Conservation (phyloP, 2,113 vertebrate species). For the Ursus arctos region DNA sequence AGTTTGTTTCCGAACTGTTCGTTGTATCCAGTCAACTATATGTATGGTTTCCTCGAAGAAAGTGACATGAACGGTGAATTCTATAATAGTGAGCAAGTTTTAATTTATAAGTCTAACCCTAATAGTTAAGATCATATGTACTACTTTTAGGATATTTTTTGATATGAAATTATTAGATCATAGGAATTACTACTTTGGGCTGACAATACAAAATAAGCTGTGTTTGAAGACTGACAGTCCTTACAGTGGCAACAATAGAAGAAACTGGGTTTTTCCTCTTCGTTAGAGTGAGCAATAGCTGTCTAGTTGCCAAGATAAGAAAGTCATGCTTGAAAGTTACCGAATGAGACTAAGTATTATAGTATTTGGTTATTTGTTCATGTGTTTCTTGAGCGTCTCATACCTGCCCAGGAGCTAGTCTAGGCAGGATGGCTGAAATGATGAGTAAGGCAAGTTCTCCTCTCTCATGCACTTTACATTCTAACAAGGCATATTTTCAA, state of each 20-base stretch:
- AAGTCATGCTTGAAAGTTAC: not conserved
- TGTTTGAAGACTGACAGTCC: not conserved
- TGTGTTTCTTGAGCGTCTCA: not conserved
- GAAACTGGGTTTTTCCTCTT: not conserved
- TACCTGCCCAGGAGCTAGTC: not conserved
- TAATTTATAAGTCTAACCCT: not conserved
- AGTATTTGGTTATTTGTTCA: not conserved
- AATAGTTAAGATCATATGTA: not conserved
- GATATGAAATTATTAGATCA: not conserved
- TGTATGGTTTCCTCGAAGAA: not conserved
- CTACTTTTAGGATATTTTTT: conserved; percentile 13
- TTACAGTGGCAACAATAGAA: not conserved
- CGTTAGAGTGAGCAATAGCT: not conserved
- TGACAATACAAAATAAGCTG: not conserved
- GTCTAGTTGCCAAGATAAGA: not conserved
- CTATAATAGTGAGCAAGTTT: not conserved
- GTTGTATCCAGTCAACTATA: not conserved
- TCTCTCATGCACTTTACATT: not conserved
- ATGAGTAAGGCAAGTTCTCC: not conserved
- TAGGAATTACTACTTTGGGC: not conserved
- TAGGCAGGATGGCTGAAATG: not conserved
- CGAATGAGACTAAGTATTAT: not conserved
- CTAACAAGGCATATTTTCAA: not conserved
- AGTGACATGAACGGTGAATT: not conserved
- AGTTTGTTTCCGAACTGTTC: not conserved